Base-by-base conservation (phyloP, 2,797 vertebrate species). In the Acropternis orthonyx region DNA sequence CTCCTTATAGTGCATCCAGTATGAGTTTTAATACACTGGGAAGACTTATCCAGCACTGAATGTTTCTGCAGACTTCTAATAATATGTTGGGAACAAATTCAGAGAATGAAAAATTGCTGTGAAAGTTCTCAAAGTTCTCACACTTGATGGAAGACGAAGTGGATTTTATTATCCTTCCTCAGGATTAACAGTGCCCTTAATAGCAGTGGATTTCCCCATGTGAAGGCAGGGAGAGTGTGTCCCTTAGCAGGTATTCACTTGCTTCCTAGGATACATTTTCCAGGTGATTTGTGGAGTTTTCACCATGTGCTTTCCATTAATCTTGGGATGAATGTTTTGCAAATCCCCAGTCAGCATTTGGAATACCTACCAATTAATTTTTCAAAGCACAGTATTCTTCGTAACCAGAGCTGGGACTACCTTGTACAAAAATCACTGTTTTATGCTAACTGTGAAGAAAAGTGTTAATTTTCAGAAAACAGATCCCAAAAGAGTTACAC, bases 61-160 rank as follows among this genome's bases (percentile, higher is more conserved):
- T 77, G 59, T 52, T 96, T 77, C 77, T 88, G 59, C 87, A 87
- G 92, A 32, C 82, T 93, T 43, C 82, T 89, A 90, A 88, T 90
- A 46, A 44, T 28, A 67, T 1, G 12, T 46, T 86, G 48, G 89
- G 81, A 91, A 71, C 51, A 58, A 85, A 92, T 77, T 91, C 93
- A 84, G 74, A 75, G 72, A 37, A 61, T 86, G 62, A 94, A 81
- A 96, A 95, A 96, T 82, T 19, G 46, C 91, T 92, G 74, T 87
- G 75, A 89, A 95, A 78, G 30, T 73, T 92, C 85, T 79, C 82
- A 69, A 36, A 79, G 66, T 79, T 95, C 77, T 95, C 81, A 67
- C 59, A 67, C 69, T 88, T 55, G 62, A 54, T 61, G 51, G 84
- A 90, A 78, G 59, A 86, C 0, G 1, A 69, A 66, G 77, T 9